These are phyloP conservation scores for Uria aalge DNA, from an alignment of 2,113 vertebrate species.

Conservation along the genomic window DNA sequence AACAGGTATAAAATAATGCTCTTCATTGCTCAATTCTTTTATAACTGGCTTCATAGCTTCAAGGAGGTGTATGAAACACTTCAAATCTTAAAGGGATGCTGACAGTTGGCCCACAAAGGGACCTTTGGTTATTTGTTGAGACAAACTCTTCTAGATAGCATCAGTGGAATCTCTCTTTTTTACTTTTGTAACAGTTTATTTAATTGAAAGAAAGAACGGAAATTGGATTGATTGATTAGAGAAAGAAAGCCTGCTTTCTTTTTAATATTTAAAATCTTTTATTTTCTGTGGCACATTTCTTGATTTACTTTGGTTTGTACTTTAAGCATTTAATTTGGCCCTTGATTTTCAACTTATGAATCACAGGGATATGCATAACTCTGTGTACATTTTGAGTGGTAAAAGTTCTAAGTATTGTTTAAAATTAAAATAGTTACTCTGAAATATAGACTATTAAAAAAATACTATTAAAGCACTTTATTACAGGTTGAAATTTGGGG, in stretches of 20 bases:
- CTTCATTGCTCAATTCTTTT: neutral
- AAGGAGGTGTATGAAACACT: neutral
- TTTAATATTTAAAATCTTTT: neutral
- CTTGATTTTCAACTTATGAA: neutral
- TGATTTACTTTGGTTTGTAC: neutral
- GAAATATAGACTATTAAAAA: neutral
- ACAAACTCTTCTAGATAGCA: neutral
- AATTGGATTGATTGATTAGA: neutral
- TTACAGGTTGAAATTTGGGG: neutral
- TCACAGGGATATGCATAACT: neutral
- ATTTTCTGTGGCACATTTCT: neutral
- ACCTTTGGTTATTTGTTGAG: neutral
- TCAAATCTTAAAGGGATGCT: neutral
- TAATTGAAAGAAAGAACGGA: neutral
- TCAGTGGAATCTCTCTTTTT: neutral
- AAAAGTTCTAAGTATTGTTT: neutral
- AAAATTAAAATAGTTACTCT: neutral
- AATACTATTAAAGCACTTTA: neutral
- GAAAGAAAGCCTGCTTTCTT: neutral
- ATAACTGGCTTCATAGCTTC: neutral
- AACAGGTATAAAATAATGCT: conserved; percentile 62
- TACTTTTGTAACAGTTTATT: neutral
- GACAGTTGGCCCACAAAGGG: neutral
- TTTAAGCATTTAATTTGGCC: neutral
- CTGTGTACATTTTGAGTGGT: neutral